Conservation (phyloP, 2,888 invertebrate species). For the Parnassius glacialis region DNA sequence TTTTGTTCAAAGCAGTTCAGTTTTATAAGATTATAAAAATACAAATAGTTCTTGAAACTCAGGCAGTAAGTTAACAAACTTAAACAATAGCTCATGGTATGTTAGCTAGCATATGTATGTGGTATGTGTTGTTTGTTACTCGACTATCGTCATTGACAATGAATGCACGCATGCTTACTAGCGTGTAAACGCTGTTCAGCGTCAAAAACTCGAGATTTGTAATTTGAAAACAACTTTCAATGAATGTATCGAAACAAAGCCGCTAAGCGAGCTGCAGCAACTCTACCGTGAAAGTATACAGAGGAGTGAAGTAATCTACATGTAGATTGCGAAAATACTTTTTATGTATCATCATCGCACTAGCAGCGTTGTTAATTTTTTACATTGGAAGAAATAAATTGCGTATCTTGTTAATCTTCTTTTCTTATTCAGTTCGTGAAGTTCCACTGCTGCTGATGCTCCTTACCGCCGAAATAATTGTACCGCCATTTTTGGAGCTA, state of each 20-base stretch:
- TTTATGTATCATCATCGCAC: too few relatives aligned
- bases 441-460: too few relatives aligned
- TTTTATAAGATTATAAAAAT: too few relatives aligned
- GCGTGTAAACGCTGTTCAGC: slow-evolving; percentile 56
- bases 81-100: neutral
- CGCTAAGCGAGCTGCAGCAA: slow-evolving; percentile 28
- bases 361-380: too few relatives aligned
- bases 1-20: too few relatives aligned
- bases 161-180: slow-evolving; percentile 52
- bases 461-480: too few relatives aligned
- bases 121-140: neutral
- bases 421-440: too few relatives aligned
- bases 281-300: slow-evolving; percentile 41
- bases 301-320: neutral
- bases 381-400: too few relatives aligned
- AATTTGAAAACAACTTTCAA: slow-evolving; percentile 68
- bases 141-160: slow-evolving; percentile 59
- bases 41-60: neutral
- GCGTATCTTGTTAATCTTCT: too few relatives aligned
- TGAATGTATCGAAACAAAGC: slow-evolving; percentile 41
- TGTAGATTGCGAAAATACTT: neutral
- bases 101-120: slow-evolving; percentile 10
- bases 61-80: neutral
- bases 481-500: too few relatives aligned
- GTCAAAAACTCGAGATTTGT: slow-evolving; percentile 56